Evolutionary conservation across 2,888 invertebrate species (phyloP), one percentile per base, ranked within the genome.

Genomic region (Nysson spinosus): DNA sequence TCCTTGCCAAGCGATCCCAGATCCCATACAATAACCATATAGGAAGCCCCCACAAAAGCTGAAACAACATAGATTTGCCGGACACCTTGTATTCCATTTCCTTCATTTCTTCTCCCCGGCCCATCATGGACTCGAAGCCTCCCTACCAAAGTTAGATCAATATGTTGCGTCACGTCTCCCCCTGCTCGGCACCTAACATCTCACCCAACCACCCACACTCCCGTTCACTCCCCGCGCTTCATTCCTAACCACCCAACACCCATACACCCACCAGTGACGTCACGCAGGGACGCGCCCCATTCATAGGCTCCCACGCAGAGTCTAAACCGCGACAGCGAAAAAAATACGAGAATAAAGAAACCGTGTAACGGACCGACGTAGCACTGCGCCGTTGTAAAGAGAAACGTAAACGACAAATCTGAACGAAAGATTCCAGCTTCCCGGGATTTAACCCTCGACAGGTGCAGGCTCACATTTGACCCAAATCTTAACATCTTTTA

Each of bases 121-220:
- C 51, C 55, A 69, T 70, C 52, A 32, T 47, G 43, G 37, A 44
- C 61, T 44, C 65, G 54, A 60, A 64, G 65, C 69, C 75, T 72
- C 67, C 67, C 75, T 75, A 77, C 80, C 78, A 81, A 82, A 83
- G 82, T 80, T 83, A 82, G 84, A 87, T 87, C 87, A 86, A 87
- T 87, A 86, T 85, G 79, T 86, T 87, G 85, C 87, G 86, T 87
- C 87, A 87, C 83, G 81, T 85, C 78, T 80, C 75, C 77, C 74
- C 66, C 72, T 54, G 66, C 72, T 58, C 76, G 66, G 70, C 79
- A 68, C 78, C 83, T 79, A 34, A 62, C 68, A 62, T 72, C 75
- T 66, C 65, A 37, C 51, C 61, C 61, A 35, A 64, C 76, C 67
- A 68, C 70, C 75, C 63, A 70, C 72, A 65, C 56, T 57, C 52